phyloP scores from a whole-genome alignment of 2,797 vertebrate genomes.

The Cuculus canorus region DNA sequence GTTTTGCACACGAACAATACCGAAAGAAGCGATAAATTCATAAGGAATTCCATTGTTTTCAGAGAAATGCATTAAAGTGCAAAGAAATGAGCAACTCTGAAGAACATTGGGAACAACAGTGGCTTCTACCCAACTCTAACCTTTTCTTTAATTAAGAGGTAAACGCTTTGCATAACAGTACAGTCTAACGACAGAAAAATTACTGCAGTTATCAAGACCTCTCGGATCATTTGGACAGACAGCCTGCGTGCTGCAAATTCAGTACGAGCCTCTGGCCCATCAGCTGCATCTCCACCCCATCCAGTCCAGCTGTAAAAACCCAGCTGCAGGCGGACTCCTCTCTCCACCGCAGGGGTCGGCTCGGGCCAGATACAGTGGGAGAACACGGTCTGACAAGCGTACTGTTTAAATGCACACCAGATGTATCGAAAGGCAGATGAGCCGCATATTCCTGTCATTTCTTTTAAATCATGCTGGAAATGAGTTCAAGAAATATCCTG shows the following conservation, averaged over 20 bases:
- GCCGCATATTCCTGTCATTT: not conserved
- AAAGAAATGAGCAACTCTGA: not conserved
- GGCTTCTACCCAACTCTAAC: not conserved
- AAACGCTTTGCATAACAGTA: not conserved
- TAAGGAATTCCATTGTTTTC: fast-evolving
- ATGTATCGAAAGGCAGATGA: fast-evolving
- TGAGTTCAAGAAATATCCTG: not conserved
- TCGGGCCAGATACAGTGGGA: not conserved
- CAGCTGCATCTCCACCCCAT: not conserved
- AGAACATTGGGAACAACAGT: not conserved
- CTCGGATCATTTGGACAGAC: not conserved
- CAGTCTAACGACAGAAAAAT: not conserved
- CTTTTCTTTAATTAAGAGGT: not conserved
- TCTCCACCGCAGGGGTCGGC: not conserved
- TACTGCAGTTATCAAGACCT: not conserved
- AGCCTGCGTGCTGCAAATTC: not conserved
- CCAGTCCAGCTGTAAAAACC: not conserved
- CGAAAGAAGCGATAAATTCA: not conserved
- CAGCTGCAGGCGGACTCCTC: not conserved
- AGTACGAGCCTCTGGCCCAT: fast-evolving
- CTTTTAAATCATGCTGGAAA: not conserved
- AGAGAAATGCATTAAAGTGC: not conserved
- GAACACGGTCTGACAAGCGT: fast-evolving
- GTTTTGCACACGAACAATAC: not conserved
- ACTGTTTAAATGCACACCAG: not conserved